phyloP scores from a whole-genome alignment of 2,113 vertebrate genomes.

The Ophthalmolycus amberensis region DNA sequence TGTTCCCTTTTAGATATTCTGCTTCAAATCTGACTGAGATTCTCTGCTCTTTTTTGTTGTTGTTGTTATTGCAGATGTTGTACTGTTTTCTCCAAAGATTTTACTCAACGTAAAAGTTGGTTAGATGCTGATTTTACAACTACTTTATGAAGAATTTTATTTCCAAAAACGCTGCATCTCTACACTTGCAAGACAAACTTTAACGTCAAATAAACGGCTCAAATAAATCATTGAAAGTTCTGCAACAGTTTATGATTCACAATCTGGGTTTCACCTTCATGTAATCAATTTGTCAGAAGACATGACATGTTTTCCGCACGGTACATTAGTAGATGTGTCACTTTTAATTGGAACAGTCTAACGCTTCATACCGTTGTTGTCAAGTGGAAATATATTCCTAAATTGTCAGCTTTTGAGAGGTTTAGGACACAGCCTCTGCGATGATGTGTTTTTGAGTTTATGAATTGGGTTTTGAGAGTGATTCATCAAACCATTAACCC shows the following conservation, averaged over 20 bases:
- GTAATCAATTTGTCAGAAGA: neutral
- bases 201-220: neutral
- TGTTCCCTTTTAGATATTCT: neutral
- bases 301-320: conserved; percentile 18
- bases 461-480: neutral
- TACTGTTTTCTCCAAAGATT: neutral
- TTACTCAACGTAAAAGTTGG: neutral
- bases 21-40: neutral
- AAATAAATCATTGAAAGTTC: neutral
- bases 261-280: neutral
- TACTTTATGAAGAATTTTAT: neutral
- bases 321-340: conserved; percentile 35
- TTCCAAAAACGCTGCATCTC: neutral
- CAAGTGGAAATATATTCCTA: conserved; percentile 24
- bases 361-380: conserved; percentile 15
- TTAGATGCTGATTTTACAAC: neutral
- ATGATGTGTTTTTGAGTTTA: neutral
- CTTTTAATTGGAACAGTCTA: conserved; percentile 52
- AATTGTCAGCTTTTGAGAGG: conserved; percentile 24
- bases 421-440: neutral
- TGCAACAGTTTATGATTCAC: neutral
- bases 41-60: neutral
- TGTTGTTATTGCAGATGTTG: neutral
- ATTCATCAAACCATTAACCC: conserved; percentile 5
- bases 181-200: neutral